Base-by-base conservation (phyloP, 2,113 vertebrate genomes). In the Scopus umbretta region DNA sequence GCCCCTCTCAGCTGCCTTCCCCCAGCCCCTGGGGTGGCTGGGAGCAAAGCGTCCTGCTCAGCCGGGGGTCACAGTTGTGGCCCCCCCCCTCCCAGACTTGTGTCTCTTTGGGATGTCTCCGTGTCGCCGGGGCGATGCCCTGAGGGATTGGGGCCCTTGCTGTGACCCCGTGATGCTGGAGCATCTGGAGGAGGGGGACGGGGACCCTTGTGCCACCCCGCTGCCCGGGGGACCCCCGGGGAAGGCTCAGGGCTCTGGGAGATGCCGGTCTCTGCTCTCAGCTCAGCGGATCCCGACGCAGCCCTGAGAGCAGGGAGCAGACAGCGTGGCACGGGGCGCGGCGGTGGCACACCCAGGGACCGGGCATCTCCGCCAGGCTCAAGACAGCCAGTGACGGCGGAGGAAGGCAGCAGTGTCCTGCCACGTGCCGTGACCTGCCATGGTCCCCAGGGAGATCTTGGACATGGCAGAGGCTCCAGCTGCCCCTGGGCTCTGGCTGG, bases 101-200 rank as follows among this genome's bases (percentile, higher is more conserved):
- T 23, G 47, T 56, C 58, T 58, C 67, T 65, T 63, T 16, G 49
- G 40, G 75, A 11, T 16, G 58, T n/a, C 66, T 32, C 17, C 5
- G 14, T 45, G 68, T 45, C 68, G 27, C 68, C 1, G 0, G 15
- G 7, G 34, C 22, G 10, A 6, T 3, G 29, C 38, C 6, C 32
- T 11, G 62, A 11, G 53, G 30, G 32, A 26, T 3, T 21, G 38
- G 20, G 43, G 13, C 4, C 42, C 58, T 65, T 1, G 10, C 47
- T 13, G 79, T 29, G 38, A 45, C 62, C 61, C 70, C 6, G 4
- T 18, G 21, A 36, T 15, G 32, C 70, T 2, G 3, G 20, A 81
- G 50, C 32, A 10, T 26, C 36, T n/a, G 25, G 18, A n/a, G 12
- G 7, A 15, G 7, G 23, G 36, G 14, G 8, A 23, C 1, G 0